These are phyloP conservation scores for Bothrops jararaca DNA, from an alignment of 2,113 vertebrate genomes.

Conservation along the genomic window DNA sequence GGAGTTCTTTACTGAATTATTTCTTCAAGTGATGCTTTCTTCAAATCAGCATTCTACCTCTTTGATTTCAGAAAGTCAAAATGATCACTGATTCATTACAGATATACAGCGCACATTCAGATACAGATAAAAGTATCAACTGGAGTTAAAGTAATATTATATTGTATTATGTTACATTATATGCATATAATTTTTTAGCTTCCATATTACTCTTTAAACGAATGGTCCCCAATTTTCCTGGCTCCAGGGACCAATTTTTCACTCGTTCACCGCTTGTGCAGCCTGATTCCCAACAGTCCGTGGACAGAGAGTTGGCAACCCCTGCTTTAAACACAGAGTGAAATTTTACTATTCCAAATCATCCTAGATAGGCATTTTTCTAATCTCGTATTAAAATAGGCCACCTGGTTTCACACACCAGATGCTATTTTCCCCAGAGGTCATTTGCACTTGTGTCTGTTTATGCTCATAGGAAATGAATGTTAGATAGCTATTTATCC, in stretches of 20 bases:
- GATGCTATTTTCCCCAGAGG: background rate
- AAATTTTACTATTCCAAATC: background rate
- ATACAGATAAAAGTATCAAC: background rate
- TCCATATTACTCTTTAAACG: background rate
- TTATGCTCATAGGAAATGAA: background rate
- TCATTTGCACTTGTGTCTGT: background rate
- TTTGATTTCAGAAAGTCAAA: background rate
- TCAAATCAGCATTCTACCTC: background rate
- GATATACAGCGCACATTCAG: background rate
- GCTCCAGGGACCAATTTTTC: background rate
- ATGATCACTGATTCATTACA: background rate
- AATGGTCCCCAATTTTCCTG: background rate
- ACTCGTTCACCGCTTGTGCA: background rate
- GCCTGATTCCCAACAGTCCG: no score
- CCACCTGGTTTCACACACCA: background rate
- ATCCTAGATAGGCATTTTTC: background rate
- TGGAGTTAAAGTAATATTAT: background rate
- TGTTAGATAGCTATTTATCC: background rate
- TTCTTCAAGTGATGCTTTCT: background rate
- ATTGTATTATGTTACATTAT: background rate
- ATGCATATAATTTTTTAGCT: background rate
- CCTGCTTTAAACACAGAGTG: background rate
- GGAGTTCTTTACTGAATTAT: background rate
- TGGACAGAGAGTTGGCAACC: no score
- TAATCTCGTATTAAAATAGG: background rate